Evolutionary conservation across 2,888 invertebrate species (phyloP).

Genomic region (Malacosoma neustria): DNA sequence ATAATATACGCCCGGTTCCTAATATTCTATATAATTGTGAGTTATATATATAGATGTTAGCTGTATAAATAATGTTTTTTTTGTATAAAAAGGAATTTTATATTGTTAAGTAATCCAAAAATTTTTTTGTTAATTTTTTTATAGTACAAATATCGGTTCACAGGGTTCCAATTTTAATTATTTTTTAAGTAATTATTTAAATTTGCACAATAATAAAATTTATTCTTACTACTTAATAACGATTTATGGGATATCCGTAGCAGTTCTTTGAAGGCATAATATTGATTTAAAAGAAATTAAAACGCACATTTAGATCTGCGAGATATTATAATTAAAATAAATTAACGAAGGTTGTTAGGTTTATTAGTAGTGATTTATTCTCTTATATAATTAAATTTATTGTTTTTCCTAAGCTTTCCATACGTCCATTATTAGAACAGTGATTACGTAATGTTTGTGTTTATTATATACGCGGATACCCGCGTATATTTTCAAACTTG

Average conservation of each 20-base stretch:
- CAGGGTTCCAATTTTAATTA: too few species aligned
- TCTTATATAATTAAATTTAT: not conserved
- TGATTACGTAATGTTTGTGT: not conserved
- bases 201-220: too few species aligned
- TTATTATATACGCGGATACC: not conserved
- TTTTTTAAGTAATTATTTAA: too few species aligned
- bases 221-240: too few species aligned
- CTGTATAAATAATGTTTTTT: not conserved
- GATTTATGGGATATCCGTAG: not conserved
- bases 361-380: not conserved
- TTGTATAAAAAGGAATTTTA: too few species aligned
- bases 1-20: too few species aligned
- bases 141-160: too few species aligned
- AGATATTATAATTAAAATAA: not conserved
- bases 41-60: not conserved
- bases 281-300: not conserved
- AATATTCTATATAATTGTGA: constrained; percentile 1
- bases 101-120: too few species aligned
- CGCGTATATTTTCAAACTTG: not conserved
- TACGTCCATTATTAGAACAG: not conserved
- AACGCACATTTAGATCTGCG: not conserved
- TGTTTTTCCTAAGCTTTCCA: not conserved
- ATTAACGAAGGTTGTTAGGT: not conserved
- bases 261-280: not conserved
- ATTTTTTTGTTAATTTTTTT: too few species aligned